Evolutionary conservation across 2,113 vertebrate species (phyloP).

Genomic region (Onychorhynchus coronatus): DNA sequence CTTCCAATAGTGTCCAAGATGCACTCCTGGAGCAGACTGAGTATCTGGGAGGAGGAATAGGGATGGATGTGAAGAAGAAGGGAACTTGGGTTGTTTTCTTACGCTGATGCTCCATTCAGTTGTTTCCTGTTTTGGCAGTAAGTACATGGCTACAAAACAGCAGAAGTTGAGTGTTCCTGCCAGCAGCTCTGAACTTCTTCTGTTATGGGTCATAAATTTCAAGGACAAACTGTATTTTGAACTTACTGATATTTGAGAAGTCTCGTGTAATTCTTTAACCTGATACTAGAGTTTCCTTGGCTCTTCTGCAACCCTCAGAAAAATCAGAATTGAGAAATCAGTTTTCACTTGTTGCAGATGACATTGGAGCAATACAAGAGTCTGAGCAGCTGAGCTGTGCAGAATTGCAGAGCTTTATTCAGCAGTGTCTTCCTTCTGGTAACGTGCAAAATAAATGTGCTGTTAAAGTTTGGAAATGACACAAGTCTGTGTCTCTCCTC

Average conservation of each 20-base stretch:
- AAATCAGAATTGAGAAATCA: neutral
- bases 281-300: neutral
- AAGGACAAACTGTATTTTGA: slow-evolving; percentile 56
- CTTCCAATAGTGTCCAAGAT: neutral
- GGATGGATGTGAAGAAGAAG: neutral
- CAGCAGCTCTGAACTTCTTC: slow-evolving; percentile 50
- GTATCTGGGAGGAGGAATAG: neutral
- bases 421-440: neutral
- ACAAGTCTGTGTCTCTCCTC: neutral
- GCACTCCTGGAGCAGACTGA: neutral
- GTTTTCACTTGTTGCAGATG: neutral
- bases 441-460: neutral
- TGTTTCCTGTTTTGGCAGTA: slow-evolving; percentile 60
- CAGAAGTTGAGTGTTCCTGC: slow-evolving; percentile 29
- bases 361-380: neutral
- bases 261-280: slow-evolving; percentile 6
- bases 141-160: slow-evolving; percentile 3
- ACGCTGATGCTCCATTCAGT: neutral
- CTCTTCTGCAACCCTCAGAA: neutral
- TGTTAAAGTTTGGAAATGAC: neutral
- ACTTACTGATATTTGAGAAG: slow-evolving; percentile 43
- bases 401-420: neutral
- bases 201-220: slow-evolving; percentile 59
- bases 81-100: slow-evolving; percentile 38
- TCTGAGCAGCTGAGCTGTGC: neutral